These are phyloP conservation scores for Chloroclystis v-ata DNA, from an alignment of 2,888 invertebrate species.

Conservation along the genomic window DNA sequence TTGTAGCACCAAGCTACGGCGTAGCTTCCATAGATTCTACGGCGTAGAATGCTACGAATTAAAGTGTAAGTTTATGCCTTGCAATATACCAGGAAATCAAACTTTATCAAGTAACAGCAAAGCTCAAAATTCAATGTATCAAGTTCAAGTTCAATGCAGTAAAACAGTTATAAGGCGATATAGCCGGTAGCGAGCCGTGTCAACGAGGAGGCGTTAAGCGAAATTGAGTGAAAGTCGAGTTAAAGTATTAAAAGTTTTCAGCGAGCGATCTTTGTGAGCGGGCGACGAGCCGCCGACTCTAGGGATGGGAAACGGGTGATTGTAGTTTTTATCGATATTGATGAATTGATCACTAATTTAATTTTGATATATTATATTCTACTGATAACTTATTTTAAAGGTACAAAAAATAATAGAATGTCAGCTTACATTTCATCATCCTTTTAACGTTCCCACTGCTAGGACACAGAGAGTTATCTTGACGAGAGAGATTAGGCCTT, in stretches of 20 bases:
- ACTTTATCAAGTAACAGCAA: not conserved
- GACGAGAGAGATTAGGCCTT: too few relatives aligned
- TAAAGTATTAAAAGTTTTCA: constrained; percentile 78
- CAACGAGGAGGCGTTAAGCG: constrained; percentile 68
- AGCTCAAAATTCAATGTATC: constrained; percentile 1
- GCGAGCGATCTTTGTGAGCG: constrained; percentile 66
- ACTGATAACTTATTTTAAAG: too few relatives aligned
- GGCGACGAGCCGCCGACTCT: constrained; percentile 35
- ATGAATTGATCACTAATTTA: not conserved
- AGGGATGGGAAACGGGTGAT: constrained; percentile 26
- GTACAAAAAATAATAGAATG: too few relatives aligned
- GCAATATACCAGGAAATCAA: not conserved
- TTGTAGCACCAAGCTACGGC: not conserved
- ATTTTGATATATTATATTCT: not conserved
- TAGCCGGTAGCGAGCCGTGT: constrained; percentile 56
- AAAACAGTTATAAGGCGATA: constrained; percentile 62
- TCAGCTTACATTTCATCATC: too few relatives aligned
- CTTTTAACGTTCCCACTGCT: too few relatives aligned
- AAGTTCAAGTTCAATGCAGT: constrained; percentile 37
- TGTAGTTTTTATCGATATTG: constrained; percentile 17
- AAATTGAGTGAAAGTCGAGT: constrained; percentile 76
- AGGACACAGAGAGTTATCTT: too few relatives aligned
- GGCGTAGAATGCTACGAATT: too few relatives aligned
- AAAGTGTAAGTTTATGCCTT: too few relatives aligned
- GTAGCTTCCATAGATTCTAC: not conserved